A percentile compares a stretch with the other conserved stretches of the same genome.
These are phyloP conservation scores for Cotesia congregata DNA, from an alignment of 2,888 invertebrate genomes.

Conservation along the genomic window DNA sequence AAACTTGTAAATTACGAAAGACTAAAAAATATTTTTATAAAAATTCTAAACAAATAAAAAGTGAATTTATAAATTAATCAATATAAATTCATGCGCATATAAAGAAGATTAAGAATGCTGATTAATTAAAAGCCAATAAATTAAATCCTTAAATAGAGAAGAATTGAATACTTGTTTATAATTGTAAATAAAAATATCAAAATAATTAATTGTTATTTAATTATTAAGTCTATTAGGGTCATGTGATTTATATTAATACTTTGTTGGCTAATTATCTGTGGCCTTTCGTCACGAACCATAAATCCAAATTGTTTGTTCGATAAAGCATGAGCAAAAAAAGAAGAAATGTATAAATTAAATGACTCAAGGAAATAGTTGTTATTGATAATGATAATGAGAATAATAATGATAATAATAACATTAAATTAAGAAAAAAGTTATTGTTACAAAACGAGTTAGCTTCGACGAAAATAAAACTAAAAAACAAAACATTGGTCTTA, in stretches of 20 bases:
- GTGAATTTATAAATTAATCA: too few species aligned
- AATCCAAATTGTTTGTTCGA: neutral
- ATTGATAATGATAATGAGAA: neutral
- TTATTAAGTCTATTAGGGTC: neutral
- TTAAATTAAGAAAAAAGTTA: neutral
- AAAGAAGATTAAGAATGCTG: too few species aligned
- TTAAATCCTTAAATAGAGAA: too few species aligned
- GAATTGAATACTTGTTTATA: too few species aligned
- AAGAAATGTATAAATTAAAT: neutral
- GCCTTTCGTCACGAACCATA: neutral
- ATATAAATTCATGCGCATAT: too few species aligned
- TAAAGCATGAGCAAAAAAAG: neutral
- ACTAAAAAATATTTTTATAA: too few species aligned
- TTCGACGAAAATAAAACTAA: neutral
- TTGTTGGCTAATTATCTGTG: neutral
- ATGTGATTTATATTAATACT: neutral
- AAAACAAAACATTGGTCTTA: conserved; percentile 8
- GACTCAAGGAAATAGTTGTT: neutral
- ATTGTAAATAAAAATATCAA: neutral
- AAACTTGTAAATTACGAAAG: too few species aligned
- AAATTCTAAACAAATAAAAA: too few species aligned
- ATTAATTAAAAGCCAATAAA: too few species aligned
- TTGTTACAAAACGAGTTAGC: neutral
- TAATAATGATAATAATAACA: too few species aligned
- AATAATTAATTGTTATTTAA: neutral